These are phyloP conservation scores for Stenurella melanura DNA, from an alignment of 2,888 invertebrate species.

Conservation along the genomic window DNA sequence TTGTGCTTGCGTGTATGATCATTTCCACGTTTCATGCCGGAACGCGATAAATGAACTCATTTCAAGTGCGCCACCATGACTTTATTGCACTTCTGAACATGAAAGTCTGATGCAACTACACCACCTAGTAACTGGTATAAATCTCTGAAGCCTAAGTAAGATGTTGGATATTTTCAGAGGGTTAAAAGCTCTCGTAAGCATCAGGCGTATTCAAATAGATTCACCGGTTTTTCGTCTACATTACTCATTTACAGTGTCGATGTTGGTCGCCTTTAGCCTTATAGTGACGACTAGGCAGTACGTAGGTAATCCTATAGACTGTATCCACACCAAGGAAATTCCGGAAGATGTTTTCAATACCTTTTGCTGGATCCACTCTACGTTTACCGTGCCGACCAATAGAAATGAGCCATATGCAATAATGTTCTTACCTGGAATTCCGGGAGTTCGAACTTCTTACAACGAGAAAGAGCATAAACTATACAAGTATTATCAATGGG, in stretches of 20 bases:
- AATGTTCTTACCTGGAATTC: constrained; percentile 86
- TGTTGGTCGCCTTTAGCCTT: constrained; percentile 91
- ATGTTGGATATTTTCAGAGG: constrained; percentile 99
- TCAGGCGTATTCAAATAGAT: constrained; percentile 93
- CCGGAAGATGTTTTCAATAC: constrained; percentile 95
- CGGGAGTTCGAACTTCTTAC: constrained; percentile 81
- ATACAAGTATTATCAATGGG: constrained; percentile 97
- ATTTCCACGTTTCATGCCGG: constrained; percentile 40
- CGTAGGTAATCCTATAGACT: constrained; percentile 96
- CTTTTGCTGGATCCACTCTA: constrained; percentile 97
- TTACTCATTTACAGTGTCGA: constrained; percentile 92
- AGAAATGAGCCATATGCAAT: constrained; percentile 78
- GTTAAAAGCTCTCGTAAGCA: constrained; percentile 94
- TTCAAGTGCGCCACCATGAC: constrained; percentile 27
- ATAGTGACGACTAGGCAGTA: constrained; percentile 95
- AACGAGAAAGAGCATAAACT: constrained; percentile 85
- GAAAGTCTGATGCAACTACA: constrained; percentile 44
- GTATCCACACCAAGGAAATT: constrained; percentile 93
- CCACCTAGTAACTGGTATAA: neutral
- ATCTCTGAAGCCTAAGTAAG: constrained; percentile 51
- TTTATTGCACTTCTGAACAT: constrained; percentile 26
- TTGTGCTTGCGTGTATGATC: constrained; percentile 44
- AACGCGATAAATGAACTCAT: constrained; percentile 17
- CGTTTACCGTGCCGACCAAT: constrained; percentile 89
- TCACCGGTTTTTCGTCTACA: constrained; percentile 92